A percentile compares a stretch with the other conserved stretches of the same genome.
These are phyloP conservation scores for Daktulosphaira vitifoliae DNA, from an alignment of 1,140 invertebrate species.

Conservation along the genomic window DNA sequence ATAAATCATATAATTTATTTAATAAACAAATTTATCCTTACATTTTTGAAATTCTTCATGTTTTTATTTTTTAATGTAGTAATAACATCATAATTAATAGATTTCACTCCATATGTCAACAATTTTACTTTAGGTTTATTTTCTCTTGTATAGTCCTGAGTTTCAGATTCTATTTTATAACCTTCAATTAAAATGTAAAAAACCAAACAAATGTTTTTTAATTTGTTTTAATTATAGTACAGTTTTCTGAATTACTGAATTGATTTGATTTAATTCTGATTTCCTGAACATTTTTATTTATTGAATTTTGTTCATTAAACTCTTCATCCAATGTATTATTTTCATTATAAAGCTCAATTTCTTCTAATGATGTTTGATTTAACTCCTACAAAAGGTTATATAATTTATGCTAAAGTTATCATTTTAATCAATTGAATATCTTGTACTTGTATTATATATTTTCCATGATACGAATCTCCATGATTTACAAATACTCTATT, in stretches of 20 bases:
- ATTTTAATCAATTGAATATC: too few species aligned
- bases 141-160: too few species aligned
- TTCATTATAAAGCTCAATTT: neutral
- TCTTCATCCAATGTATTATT: neutral
- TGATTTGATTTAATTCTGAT: too few species aligned
- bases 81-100: slow-evolving; percentile 6
- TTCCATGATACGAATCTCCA: slow-evolving; percentile 27
- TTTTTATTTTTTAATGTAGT: slow-evolving; percentile 24
- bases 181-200: too few species aligned
- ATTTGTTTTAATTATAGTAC: too few species aligned
- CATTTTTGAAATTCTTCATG: neutral
- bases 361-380: neutral
- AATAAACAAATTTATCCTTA: neutral
- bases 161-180: too few species aligned
- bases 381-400: slow-evolving; percentile 1
- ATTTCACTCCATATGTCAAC: neutral
- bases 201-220: too few species aligned
- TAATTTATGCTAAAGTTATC: too few species aligned
- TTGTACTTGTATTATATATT: slow-evolving; percentile 27
- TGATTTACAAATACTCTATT: slow-evolving; percentile 25
- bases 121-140: slow-evolving; percentile 5
- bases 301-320: neutral
- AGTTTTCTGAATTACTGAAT: too few species aligned
- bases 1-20: too few species aligned
- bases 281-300: too few species aligned